Base-by-base conservation (phyloP, 1,140 invertebrate species). In the Mamestra configurata region DNA sequence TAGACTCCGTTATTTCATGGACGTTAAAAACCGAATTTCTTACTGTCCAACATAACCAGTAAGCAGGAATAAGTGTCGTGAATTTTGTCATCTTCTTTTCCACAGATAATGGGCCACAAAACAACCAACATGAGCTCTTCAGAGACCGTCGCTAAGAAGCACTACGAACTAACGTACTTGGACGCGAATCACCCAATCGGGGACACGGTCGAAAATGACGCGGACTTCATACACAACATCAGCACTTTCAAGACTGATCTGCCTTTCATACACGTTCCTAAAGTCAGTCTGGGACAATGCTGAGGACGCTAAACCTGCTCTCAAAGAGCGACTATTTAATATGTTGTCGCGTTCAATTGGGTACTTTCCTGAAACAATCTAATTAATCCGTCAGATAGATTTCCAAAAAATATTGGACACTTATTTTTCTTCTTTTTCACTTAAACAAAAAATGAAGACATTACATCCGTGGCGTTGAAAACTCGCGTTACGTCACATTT, bases 31-130 rank as follows among this genome's bases (percentile, higher is more conserved):
- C n/a, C n/a, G n/a, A n/a, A n/a, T n/a, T n/a, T n/a, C n/a, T n/a
- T n/a, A n/a, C n/a, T n/a, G n/a, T n/a, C n/a, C n/a, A n/a, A n/a
- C n/a, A n/a, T n/a, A n/a, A n/a, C n/a, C n/a, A n/a, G n/a, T n/a
- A n/a, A n/a, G n/a, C n/a, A n/a, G n/a, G n/a, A n/a, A n/a, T n/a
- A n/a, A 59, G 0, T 1, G 5, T 1, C 49, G 1, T 53, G 1
- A 53, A 53, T 1, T 53, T 18, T 53, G 13, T 5, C 27, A 31
- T 31, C 5, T 31, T 31, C 5, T 31, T 3, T 68, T 37, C 20
- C 11, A 49, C 76, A 94, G 93, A 79, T 94, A 73, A 92, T 92
- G 84, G 93, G 93, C 15, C 83, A 94, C 79, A 85, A 89, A 55
- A 77, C 84, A 1, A 82, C 83, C 55, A 87, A 88, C 53, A 72